A percentile compares a stretch with the other conserved stretches of the same genome.
These are phyloP conservation scores for Pachycephala philippinensis DNA, from an alignment of 2,113 vertebrate species.

Conservation along the genomic window DNA sequence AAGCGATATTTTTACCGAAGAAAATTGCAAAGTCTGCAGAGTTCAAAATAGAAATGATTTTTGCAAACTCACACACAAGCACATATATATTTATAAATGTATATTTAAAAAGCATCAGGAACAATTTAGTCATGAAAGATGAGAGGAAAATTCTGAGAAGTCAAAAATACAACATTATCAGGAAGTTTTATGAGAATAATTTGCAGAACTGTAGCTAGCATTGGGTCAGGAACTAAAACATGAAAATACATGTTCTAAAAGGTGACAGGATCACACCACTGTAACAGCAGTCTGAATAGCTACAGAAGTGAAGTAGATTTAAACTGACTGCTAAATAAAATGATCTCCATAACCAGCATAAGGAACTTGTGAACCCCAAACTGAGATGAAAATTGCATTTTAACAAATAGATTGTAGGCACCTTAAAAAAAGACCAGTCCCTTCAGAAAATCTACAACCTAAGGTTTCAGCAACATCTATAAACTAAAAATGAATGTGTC, in stretches of 20 bases:
- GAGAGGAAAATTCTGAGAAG: not conserved
- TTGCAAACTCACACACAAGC: not conserved
- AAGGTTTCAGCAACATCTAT: not conserved
- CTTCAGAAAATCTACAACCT: not conserved
- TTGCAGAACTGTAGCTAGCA: not conserved
- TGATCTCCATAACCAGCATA: not conserved
- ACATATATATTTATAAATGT: slow-evolving; percentile 7
- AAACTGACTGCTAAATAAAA: not conserved
- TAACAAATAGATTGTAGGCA: not conserved
- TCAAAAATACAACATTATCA: not conserved
- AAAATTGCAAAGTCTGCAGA: not conserved
- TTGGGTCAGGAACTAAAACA: not conserved
- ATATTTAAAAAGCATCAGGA: not conserved
- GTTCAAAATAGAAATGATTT: slow-evolving; percentile 9
- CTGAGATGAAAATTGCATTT: not conserved
- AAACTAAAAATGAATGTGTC: not conserved
- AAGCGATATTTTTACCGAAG: not conserved
- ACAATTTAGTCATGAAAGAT: not conserved
- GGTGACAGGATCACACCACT: not conserved
- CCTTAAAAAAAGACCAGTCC: not conserved
- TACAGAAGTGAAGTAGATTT: not conserved
- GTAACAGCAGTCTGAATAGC: not conserved
- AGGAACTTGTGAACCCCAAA: not conserved
- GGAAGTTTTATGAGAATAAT: not conserved
- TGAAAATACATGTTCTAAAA: not conserved